Percentiles rank a stretch among this genome's conserved stretches.
These are phyloP conservation scores for Melanchra persicariae DNA, from an alignment of 2,888 invertebrate genomes.

Conservation along the genomic window DNA sequence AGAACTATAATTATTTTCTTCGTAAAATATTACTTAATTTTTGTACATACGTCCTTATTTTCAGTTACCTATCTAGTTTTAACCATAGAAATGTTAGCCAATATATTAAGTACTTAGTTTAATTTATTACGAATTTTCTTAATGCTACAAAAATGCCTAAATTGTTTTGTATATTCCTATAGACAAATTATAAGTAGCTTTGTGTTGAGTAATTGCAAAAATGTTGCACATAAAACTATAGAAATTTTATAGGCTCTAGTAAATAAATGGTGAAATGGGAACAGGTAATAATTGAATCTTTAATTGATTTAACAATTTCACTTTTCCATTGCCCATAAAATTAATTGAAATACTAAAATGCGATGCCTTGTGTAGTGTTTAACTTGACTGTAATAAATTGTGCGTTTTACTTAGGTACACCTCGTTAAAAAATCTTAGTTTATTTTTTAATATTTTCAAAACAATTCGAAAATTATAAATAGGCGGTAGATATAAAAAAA, in stretches of 20 bases:
- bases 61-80: background rate
- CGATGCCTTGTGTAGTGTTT: conserved; percentile 1
- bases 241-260: background rate
- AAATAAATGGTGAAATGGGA: background rate
- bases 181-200: background rate
- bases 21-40: background rate
- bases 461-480: background rate
- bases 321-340: conserved; percentile 26
- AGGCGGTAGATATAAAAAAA: conserved; percentile 14
- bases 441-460: background rate
- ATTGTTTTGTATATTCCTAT: background rate
- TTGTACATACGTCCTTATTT: background rate
- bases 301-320: conserved; percentile 22
- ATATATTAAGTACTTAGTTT: background rate
- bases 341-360: conserved; percentile 24
- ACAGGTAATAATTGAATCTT: conserved; percentile 7
- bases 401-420: conserved; percentile 1
- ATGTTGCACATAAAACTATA: background rate
- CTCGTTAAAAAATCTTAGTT: background rate
- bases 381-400: conserved; percentile 17
- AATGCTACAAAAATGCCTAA: background rate
- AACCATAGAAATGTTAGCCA: background rate
- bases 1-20: conserved; percentile 9
- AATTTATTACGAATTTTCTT: background rate
- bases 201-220: background rate